A percentile compares a stretch with the other conserved stretches of the same genome.
Evolutionary conservation across 2,797 vertebrate genomes (phyloP).

Genomic region (Crax fasciolata): DNA sequence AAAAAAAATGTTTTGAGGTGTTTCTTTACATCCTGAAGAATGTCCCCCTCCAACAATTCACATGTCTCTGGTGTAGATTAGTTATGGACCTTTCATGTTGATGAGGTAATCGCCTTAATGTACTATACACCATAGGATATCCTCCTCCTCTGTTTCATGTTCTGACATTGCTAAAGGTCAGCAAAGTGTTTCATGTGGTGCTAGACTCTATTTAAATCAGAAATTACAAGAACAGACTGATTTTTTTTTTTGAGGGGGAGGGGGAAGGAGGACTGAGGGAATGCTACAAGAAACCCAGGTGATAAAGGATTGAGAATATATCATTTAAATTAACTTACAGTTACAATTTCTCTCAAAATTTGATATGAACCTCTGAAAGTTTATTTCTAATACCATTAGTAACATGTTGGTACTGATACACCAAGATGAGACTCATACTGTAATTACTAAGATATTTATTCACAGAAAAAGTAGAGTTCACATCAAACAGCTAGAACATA

Average conservation of each 20-base stretch:
- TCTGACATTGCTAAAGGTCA: conserved; percentile 69
- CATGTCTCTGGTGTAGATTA: conserved; percentile 68
- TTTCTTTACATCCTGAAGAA: conserved; percentile 31
- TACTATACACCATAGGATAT: conserved; percentile 66
- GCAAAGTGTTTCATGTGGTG: conserved; percentile 42
- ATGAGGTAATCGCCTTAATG: conserved; percentile 70
- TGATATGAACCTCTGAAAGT: not conserved
- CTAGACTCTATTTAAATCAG: conserved; percentile 20
- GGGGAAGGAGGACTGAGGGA: too few relatives aligned
- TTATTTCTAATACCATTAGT: not conserved
- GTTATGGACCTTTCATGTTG: conserved; percentile 69
- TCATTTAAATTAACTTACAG: not conserved
- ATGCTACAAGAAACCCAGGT: not conserved
- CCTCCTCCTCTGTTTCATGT: conserved; percentile 66
- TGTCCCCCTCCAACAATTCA: conserved; percentile 15
- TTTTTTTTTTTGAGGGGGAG: not conserved
- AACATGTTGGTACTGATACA: not conserved
- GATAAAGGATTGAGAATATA: not conserved
- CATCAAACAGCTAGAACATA: conserved; percentile 63
- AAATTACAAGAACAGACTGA: not conserved
- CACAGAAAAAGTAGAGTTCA: conserved; percentile 20
- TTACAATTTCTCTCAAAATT: not conserved
- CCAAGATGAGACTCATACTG: conserved; percentile 30
- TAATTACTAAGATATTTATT: conserved; percentile 16
- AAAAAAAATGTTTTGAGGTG: conserved; percentile 17